phyloP scores from a whole-genome alignment of 2,888 invertebrate species.

The Philaethria dido region DNA sequence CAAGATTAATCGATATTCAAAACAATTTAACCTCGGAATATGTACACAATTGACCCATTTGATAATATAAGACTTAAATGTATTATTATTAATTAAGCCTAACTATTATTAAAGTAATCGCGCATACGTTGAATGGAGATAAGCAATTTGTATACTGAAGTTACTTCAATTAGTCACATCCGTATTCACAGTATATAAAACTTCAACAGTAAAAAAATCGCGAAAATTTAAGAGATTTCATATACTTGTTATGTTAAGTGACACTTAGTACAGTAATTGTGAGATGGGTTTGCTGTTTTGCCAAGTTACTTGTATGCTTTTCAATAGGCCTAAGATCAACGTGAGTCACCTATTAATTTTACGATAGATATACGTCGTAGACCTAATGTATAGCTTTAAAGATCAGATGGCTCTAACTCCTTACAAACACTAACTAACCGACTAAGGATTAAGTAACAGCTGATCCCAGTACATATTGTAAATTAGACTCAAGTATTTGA shows the following conservation, averaged over 20 bases:
- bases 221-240: no score
- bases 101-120: conserved; percentile 1
- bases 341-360: no score
- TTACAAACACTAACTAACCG: neutral
- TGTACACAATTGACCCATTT: conserved; percentile 11
- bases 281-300: neutral
- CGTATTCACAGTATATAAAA: neutral
- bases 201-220: neutral
- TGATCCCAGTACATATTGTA: neutral
- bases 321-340: neutral
- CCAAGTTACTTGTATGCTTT: neutral
- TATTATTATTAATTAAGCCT: conserved; percentile 7
- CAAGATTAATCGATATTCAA: neutral
- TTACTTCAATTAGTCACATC: conserved; percentile 2
- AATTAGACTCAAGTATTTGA: neutral
- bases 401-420: neutral
- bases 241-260: neutral
- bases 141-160: neutral
- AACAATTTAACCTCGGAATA: neutral
- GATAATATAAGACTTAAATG: conserved; percentile 17
- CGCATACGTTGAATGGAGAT: conserved; percentile 6
- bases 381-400: neutral
- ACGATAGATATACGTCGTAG: no score
- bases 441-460: neutral
- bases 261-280: neutral